A percentile compares a stretch with the other conserved stretches of the same genome.
phyloP scores from a whole-genome alignment of 1,140 invertebrate genomes.

The Oryctes rhinoceros region DNA sequence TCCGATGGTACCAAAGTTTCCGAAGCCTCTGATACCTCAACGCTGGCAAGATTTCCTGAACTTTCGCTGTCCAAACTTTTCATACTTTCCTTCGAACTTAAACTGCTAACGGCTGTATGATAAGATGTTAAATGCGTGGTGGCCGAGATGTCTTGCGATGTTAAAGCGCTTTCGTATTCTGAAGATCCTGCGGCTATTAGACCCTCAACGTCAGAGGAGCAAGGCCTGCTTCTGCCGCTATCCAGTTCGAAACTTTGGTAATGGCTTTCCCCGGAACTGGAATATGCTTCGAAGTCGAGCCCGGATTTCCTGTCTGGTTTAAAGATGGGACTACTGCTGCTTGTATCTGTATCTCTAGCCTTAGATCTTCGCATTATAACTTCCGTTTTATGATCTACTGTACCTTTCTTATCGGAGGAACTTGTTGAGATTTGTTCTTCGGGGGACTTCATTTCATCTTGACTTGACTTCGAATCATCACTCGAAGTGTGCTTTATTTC shows the following conservation, averaged over 20 bases:
- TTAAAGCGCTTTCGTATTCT: constrained; percentile 88
- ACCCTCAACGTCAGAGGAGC: constrained; percentile 88
- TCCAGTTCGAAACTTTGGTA: constrained; percentile 88
- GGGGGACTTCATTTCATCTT: constrained; percentile 60
- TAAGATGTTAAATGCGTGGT: constrained; percentile 77
- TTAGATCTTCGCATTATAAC: constrained; percentile 59
- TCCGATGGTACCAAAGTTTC: constrained; percentile 89
- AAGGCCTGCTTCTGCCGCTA: constrained; percentile 76
- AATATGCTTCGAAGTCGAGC: constrained; percentile 77
- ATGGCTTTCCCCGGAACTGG: constrained; percentile 88
- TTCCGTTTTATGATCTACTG: constrained; percentile 52
- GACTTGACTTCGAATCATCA: constrained; percentile 60
- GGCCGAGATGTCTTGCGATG: constrained; percentile 78
- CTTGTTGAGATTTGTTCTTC: constrained; percentile 55
- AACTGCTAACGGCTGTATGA: constrained; percentile 81
- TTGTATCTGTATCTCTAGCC: constrained; percentile 52
- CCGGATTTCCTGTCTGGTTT: constrained; percentile 70
- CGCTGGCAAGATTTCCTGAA: constrained; percentile 85
- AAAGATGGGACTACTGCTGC: constrained; percentile 65
- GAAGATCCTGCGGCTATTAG: constrained; percentile 73
- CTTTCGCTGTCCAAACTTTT: constrained; percentile 88
- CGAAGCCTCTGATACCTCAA: constrained; percentile 88
- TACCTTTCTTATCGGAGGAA: constrained; percentile 56
- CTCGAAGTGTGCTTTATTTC: constrained; percentile 56
- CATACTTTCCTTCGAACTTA: constrained; percentile 88